Evolutionary conservation across 2,113 vertebrate species (phyloP).

Genomic region (Tragelaphus strepsiceros): DNA sequence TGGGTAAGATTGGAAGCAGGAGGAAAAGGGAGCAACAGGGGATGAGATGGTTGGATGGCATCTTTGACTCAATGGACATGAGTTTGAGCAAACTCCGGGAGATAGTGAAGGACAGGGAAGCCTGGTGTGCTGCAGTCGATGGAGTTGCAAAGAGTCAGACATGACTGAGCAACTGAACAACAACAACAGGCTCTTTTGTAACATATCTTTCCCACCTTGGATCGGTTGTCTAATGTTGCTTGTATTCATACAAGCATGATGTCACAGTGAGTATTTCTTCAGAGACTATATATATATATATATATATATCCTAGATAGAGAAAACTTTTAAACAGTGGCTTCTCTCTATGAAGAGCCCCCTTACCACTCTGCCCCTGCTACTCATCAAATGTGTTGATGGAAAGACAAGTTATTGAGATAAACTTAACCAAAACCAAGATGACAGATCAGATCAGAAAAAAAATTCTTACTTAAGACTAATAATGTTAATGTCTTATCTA

Average conservation of each 20-base stretch:
- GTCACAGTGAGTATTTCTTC: background rate
- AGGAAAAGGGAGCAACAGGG: background rate
- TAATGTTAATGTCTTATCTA: background rate
- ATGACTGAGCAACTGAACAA: background rate
- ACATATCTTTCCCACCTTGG: background rate
- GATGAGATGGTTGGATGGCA: background rate
- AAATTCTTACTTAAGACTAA: background rate
- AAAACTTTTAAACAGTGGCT: background rate
- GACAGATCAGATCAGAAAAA: background rate
- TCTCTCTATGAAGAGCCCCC: background rate
- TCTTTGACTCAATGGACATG: background rate
- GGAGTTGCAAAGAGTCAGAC: background rate
- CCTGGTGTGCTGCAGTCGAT: background rate
- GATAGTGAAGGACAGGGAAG: background rate
- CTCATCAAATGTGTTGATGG: background rate
- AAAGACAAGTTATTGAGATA: background rate
- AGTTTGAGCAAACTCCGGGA: background rate
- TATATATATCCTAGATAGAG: background rate
- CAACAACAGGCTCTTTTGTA: background rate
- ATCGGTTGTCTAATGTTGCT: background rate
- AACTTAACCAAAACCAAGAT: background rate
- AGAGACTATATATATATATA: background rate
- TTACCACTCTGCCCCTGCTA: background rate
- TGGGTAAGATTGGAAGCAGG: background rate
- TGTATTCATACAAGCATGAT: background rate